Percentiles rank a stretch among this genome's conserved stretches.
phyloP scores from a whole-genome alignment of 1,140 invertebrate species.

The Maconellicoccus hirsutus region DNA sequence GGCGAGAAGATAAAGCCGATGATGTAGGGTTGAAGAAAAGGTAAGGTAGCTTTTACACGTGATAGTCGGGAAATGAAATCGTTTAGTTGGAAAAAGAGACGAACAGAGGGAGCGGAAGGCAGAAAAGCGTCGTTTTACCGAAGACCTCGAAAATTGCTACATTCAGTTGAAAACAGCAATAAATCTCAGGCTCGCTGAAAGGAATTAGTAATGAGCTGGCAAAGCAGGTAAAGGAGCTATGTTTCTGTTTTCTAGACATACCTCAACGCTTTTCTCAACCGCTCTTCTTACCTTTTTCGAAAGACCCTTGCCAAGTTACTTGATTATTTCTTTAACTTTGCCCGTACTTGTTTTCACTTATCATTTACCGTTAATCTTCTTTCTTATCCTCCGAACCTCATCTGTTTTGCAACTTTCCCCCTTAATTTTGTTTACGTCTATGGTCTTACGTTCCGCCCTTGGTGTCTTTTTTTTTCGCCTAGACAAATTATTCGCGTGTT shows the following conservation, averaged over 20 bases:
- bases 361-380: slow-evolving; percentile 3
- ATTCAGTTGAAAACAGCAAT: slow-evolving; percentile 9
- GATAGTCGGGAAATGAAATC: background rate
- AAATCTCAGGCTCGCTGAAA: slow-evolving; percentile 7
- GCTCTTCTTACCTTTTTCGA: background rate
- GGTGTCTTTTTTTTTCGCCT: too few relatives aligned
- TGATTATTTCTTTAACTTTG: slow-evolving; percentile 1
- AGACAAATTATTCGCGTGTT: too few relatives aligned
- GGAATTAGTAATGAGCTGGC: background rate
- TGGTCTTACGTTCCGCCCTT: too few relatives aligned
- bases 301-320: background rate
- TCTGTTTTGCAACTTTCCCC: background rate
- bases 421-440: background rate
- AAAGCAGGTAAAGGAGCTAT: background rate
- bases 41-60: too few relatives aligned
- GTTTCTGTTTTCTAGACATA: slow-evolving; percentile 4
- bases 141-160: slow-evolving; percentile 3
- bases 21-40: too few relatives aligned
- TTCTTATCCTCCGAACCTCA: slow-evolving; percentile 3
- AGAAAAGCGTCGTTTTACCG: background rate
- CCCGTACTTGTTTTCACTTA: slow-evolving; percentile 7
- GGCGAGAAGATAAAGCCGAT: too few relatives aligned
- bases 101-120: background rate
- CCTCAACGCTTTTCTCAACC: slow-evolving; percentile 7
- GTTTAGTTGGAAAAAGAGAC: background rate